Conservation (phyloP, 92 coral and sea anemone genomes). For the Blastomussa wellsi region DNA sequence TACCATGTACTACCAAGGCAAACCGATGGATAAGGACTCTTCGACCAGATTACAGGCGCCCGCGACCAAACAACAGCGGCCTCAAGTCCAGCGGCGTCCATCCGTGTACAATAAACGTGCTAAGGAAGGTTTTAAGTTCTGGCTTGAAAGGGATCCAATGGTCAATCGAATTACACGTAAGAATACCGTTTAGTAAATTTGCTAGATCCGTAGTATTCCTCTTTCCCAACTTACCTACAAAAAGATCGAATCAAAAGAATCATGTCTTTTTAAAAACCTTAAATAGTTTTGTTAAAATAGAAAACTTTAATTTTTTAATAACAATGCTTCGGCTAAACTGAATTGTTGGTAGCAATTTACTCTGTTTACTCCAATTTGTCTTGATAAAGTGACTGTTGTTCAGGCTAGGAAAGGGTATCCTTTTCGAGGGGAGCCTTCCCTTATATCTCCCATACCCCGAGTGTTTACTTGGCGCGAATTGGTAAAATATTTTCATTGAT, state of each 20-base stretch:
- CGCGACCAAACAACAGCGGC: neutral
- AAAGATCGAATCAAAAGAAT: neutral
- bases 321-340: too few species aligned
- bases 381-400: too few species aligned
- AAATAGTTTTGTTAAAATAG: too few species aligned
- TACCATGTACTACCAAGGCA: conserved; percentile 71
- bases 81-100: conserved; percentile 38
- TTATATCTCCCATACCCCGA: too few species aligned
- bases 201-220: neutral
- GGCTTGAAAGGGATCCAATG: conserved; percentile 81
- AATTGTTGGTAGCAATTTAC: too few species aligned
- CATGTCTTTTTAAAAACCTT: too few species aligned
- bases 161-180: conserved; percentile 69
- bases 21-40: conserved; percentile 17
- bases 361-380: too few species aligned
- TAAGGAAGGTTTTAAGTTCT: conserved; percentile 82
- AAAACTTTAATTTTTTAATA: too few species aligned
- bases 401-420: too few species aligned
- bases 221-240: neutral
- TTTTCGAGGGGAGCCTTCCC: too few species aligned
- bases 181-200: too few species aligned
- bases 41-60: neutral
- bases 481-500: neutral
- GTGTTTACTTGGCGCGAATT: neutral
- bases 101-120: conserved; percentile 84